Base-by-base conservation (phyloP, 2,888 invertebrate genomes). In the Neelides folsomi region DNA sequence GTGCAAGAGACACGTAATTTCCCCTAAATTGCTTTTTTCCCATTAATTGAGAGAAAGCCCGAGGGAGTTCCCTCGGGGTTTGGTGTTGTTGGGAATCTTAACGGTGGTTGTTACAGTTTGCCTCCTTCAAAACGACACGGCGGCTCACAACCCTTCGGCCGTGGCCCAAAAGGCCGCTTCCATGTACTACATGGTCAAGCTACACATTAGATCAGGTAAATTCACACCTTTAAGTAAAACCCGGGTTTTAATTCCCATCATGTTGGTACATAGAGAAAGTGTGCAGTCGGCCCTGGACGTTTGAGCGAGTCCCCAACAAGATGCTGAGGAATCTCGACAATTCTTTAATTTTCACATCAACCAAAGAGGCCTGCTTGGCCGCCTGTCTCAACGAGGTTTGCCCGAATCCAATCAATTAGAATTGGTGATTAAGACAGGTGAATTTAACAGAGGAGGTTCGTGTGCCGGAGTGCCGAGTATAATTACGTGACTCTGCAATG, bases 151-250 rank as follows among this genome's bases (percentile, higher is more conserved):
- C 70, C 90, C 90, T 0, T 81, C 83, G 64, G 86, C 86, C 9
- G 78, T 80, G 49, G 85, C 90, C 1, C 77, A 80, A 71, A 76
- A 85, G 53, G 83, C 88, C 18, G 86, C 86, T 66, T 90, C 88
- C 71, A 86, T 88, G 75, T 92, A 92, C 72, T 92, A 92, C 76
- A 89, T 92, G 88, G 87, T 88, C 67, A 92, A 92, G 72, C 75
- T 92, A 66, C 83, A 85, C 73, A 79, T 92, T 66, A 76, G 89
- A 70, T 86, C 89, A 62, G 78, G 78, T 78, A 68, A 68, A 66
- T 3, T n/a, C n/a, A n/a, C n/a, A n/a, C n/a, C n/a, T n/a, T n/a
- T n/a, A n/a, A n/a, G n/a, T n/a, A n/a, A n/a, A n/a, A n/a, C n/a
- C n/a, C n/a, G n/a, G n/a, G n/a, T n/a, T n/a, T n/a, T n/a, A n/a